Percentiles rank a stretch among this genome's conserved stretches.
phyloP scores from a whole-genome alignment of 2,888 invertebrate genomes.

The Eubasilissa splendida region DNA sequence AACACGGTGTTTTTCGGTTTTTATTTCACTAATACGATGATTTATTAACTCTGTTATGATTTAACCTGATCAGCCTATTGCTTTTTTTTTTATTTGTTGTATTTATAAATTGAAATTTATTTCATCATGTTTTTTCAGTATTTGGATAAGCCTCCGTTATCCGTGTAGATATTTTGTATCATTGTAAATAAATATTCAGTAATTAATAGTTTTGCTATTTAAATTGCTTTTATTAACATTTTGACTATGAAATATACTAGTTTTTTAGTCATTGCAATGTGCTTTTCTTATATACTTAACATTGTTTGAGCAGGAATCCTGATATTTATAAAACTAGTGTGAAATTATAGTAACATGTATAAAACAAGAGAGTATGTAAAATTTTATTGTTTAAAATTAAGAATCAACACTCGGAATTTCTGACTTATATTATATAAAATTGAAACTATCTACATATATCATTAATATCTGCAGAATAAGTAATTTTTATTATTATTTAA shows the following conservation, averaged over 20 bases:
- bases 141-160: neutral
- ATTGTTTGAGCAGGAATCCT: no score
- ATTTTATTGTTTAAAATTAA: no score
- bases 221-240: constrained; percentile 2
- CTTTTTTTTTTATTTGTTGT: constrained; percentile 29
- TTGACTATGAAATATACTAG: neutral
- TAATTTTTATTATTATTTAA: no score
- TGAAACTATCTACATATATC: no score
- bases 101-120: constrained; percentile 7
- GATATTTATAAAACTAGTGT: no score
- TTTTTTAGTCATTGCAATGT: constrained; percentile 2
- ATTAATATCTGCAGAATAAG: no score
- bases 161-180: neutral
- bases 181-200: neutral
- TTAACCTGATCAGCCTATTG: constrained; percentile 18
- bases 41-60: constrained; percentile 24
- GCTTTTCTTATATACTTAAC: neutral
- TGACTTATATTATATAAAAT: no score
- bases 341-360: no score
- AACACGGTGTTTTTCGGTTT: constrained; percentile 38
- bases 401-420: no score
- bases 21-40: constrained; percentile 34
- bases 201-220: neutral
- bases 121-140: neutral
- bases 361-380: no score